Evolutionary conservation across 1,140 invertebrate species (phyloP).

Genomic region (Homalodisca vitripennis): DNA sequence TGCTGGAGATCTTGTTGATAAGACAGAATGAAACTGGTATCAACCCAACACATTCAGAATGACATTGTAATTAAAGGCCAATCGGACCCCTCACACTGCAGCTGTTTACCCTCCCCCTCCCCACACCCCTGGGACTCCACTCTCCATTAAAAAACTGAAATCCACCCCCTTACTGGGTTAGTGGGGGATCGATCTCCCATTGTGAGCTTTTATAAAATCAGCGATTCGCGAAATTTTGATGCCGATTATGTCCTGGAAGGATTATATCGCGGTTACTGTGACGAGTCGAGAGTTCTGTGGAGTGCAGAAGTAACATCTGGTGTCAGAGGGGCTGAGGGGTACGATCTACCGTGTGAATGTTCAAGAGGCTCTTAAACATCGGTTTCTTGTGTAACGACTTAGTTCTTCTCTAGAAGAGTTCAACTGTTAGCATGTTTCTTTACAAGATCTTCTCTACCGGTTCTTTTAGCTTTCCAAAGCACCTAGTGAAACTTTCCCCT

Average conservation of each 20-base stretch:
- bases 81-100: background rate
- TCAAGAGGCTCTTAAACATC: no score
- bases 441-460: no score
- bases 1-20: background rate
- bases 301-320: conserved; percentile 1
- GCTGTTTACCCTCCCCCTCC: background rate
- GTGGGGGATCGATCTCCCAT: conserved; percentile 10
- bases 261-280: conserved; percentile 8
- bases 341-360: no score
- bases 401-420: no score
- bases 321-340: background rate
- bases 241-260: conserved; percentile 6
- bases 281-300: background rate
- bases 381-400: no score
- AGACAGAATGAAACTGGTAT: conserved; percentile 1
- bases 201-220: conserved; percentile 4
- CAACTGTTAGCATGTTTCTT: no score
- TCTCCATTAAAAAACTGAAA: background rate
- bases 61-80: conserved; percentile 17
- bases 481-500: no score
- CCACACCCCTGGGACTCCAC: background rate
- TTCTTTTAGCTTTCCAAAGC: no score
- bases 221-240: conserved; percentile 6
- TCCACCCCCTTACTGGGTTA: conserved; percentile 17
- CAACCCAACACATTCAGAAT: background rate